Conservation (phyloP, 1,140 invertebrate species). For the Sitophilus oryzae region DNA sequence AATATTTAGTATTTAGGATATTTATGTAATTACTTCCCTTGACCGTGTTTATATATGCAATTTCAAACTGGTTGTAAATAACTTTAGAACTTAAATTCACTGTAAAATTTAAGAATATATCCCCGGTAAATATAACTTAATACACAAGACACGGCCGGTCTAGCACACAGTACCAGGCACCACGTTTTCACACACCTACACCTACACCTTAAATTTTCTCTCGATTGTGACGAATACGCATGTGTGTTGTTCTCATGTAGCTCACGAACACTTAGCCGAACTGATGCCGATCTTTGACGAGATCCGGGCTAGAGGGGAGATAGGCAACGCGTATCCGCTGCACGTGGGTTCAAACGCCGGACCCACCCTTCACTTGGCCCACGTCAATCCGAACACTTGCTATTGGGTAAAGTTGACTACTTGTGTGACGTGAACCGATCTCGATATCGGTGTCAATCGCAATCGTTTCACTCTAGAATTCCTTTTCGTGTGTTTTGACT, state of each 20-base stretch:
- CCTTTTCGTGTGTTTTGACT: too few species aligned
- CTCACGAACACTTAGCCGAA: conserved; percentile 87
- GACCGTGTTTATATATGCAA: too few species aligned
- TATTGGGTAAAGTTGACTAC: conserved; percentile 56
- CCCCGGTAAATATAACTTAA: not conserved
- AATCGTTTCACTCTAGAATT: too few species aligned
- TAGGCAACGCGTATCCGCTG: conserved; percentile 80
- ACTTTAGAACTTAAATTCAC: too few species aligned
- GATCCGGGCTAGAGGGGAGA: conserved; percentile 78
- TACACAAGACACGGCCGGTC: not conserved
- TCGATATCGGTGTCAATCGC: too few species aligned
- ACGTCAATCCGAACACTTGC: conserved; percentile 52
- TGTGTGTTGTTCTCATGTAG: conserved; percentile 48
- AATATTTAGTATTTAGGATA: too few species aligned
- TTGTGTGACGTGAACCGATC: conserved; percentile 1
- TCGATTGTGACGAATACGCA: conserved; percentile 23
- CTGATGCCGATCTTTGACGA: conserved; percentile 90
- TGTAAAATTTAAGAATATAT: too few species aligned
- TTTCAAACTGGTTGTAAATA: too few species aligned
- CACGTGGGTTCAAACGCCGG: conserved; percentile 60
- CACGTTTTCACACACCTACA: not conserved
- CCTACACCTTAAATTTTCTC: conserved; percentile 14
- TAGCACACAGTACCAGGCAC: not conserved
- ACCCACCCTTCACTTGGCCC: conserved; percentile 42
- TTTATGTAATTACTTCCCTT: too few species aligned